These are phyloP conservation scores for Channa argus DNA, from an alignment of 2,113 vertebrate genomes.

Conservation along the genomic window DNA sequence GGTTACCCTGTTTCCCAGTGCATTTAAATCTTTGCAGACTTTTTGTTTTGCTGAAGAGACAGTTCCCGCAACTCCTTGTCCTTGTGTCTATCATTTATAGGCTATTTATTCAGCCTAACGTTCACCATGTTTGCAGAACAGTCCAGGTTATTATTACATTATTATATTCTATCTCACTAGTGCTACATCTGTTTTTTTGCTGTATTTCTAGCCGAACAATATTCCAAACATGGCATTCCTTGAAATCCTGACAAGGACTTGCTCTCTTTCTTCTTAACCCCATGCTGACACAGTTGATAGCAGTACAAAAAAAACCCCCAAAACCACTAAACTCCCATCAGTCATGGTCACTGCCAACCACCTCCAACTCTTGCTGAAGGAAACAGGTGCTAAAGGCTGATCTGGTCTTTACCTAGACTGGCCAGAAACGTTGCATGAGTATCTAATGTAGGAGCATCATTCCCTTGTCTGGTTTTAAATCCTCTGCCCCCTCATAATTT, in stretches of 20 bases:
- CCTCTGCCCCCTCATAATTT: background rate
- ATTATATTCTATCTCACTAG: conserved; percentile 7
- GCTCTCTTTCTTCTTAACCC: background rate
- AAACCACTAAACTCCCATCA: background rate
- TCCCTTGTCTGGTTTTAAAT: background rate
- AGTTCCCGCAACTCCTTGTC: background rate
- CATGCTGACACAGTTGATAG: background rate
- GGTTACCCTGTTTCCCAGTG: conserved; percentile 91
- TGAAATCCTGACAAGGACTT: background rate
- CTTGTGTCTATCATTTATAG: conserved; percentile 2
- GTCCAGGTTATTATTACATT: conserved; percentile 10
- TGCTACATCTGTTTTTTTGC: conserved; percentile 15
- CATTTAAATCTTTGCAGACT: conserved; percentile 78
- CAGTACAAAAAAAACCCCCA: conserved; percentile 2
- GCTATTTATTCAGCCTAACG: conserved; percentile 30
- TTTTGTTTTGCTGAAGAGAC: conserved; percentile 7
- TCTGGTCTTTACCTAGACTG: background rate
- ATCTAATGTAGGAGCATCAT: conserved; percentile 1
- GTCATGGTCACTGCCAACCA: conserved; percentile 9
- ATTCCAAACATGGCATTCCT: conserved; percentile 21
- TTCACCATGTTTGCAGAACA: conserved; percentile 16
- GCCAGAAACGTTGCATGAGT: background rate
- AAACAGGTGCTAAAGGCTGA: conserved; percentile 11
- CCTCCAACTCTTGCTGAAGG: background rate
- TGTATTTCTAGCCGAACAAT: conserved; percentile 1